Percentiles rank a stretch among this genome's conserved stretches.
These are phyloP conservation scores for Apamea epomidion DNA, from an alignment of 2,888 invertebrate species.

Conservation along the genomic window DNA sequence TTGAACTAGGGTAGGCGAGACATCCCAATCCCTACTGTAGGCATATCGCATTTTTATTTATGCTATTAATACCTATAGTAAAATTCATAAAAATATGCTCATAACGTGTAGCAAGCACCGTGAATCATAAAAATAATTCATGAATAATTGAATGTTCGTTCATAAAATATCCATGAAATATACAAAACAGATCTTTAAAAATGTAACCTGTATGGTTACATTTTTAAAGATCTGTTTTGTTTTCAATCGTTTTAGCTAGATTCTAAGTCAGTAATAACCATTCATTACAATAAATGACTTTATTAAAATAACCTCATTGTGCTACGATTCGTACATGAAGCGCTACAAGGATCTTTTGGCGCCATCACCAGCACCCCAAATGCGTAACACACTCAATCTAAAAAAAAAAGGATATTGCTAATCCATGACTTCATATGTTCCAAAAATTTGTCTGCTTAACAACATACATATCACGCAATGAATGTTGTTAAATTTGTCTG, in stretches of 20 bases:
- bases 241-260: not conserved
- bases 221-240: not conserved
- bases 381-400: too few relatives aligned
- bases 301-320: not conserved
- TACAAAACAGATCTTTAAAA: too few relatives aligned
- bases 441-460: too few relatives aligned
- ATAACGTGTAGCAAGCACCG: too few relatives aligned
- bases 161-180: not conserved
- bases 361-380: not conserved
- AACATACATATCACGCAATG: too few relatives aligned
- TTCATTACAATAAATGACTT: not conserved
- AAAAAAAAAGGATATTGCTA: too few relatives aligned
- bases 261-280: not conserved
- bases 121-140: not conserved
- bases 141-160: not conserved
- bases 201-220: not conserved
- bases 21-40: not conserved
- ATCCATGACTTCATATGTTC: too few relatives aligned
- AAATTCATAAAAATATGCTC: not conserved
- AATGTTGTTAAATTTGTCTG: too few relatives aligned
- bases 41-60: not conserved
- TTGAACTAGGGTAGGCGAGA: too few relatives aligned
- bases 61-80: not conserved
- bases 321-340: not conserved
- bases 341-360: not conserved